phyloP scores from a whole-genome alignment of 2,888 invertebrate genomes.

The Lycaena phlaeas region DNA sequence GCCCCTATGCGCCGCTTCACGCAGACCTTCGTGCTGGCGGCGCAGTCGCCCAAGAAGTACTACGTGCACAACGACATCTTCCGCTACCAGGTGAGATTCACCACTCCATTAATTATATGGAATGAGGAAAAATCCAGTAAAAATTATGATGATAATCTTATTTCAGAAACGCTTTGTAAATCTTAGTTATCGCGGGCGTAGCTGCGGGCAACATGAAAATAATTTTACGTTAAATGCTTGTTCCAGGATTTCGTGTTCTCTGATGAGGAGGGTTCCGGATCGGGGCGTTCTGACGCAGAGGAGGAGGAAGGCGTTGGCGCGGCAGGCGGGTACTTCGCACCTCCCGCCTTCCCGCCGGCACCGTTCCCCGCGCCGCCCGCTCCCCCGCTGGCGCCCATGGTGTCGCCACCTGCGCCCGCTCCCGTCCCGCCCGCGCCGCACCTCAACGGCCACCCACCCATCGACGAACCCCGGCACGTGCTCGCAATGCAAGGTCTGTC shows the following conservation, averaged over 20 bases:
- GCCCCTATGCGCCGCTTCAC: constrained; percentile 98
- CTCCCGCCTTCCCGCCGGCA: constrained; percentile 32
- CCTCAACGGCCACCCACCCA: constrained; percentile 25
- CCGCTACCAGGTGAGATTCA: constrained; percentile 97
- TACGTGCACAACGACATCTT: constrained; percentile 99
- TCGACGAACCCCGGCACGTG: constrained; percentile 21
- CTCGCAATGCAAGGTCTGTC: constrained; percentile 36
- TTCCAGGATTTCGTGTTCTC: constrained; percentile 70
- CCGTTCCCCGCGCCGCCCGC: constrained; percentile 47
- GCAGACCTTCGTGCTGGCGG: constrained; percentile 95
- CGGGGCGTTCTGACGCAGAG: constrained; percentile 76
- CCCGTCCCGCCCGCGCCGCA: constrained; percentile 25
- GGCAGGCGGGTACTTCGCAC: constrained; percentile 33
- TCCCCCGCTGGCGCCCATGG: constrained; percentile 34
- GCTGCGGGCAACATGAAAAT: no score
- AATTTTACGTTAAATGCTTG: no score
- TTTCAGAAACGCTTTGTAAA: no score
- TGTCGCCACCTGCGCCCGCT: constrained; percentile 30
- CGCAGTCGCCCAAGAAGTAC: constrained; percentile 97
- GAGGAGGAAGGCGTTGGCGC: constrained; percentile 66
- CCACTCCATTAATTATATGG: no score
- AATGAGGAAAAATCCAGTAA: no score
- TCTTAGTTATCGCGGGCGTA: no score
- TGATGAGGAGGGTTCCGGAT: constrained; percentile 70
- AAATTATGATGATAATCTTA: no score